Percentiles rank a stretch among this genome's conserved stretches.
Conservation (phyloP, 2,113 vertebrate species). For the Ivindomyrus marchei region DNA sequence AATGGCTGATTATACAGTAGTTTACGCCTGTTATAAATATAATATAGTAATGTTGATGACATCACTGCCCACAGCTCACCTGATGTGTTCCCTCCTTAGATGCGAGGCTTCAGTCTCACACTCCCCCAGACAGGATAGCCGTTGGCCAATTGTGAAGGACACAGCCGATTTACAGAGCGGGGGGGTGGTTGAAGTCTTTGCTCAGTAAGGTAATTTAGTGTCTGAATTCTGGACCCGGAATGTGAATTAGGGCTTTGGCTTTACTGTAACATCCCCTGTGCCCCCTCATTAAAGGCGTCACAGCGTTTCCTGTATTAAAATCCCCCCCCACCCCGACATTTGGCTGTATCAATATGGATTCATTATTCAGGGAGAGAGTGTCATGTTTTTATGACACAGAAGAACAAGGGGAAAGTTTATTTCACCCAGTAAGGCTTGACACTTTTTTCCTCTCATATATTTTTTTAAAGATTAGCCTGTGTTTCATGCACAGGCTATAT, state of each 20-base stretch:
- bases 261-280: background rate
- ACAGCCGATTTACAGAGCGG: constrained; percentile 12
- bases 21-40: background rate
- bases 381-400: background rate
- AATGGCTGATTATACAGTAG: background rate
- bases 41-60: background rate
- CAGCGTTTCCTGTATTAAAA: background rate
- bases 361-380: constrained; percentile 12
- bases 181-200: background rate
- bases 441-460: background rate
- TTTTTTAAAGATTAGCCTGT: constrained; percentile 8
- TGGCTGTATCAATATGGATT: constrained; percentile 13
- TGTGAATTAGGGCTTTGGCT: background rate
- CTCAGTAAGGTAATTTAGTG: constrained; percentile 27
- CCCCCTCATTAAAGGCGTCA: background rate
- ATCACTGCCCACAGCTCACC: background rate
- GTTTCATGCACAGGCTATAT: constrained; percentile 13
- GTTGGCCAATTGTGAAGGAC: background rate
- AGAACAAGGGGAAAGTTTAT: constrained; percentile 12
- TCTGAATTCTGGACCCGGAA: background rate
- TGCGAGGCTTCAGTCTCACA: background rate
- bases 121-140: background rate
- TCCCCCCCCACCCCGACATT: background rate
- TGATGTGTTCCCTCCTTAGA: background rate
- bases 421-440: background rate